These are phyloP conservation scores for Hydraecia micacea DNA, from an alignment of 2,888 invertebrate species.

Conservation along the genomic window DNA sequence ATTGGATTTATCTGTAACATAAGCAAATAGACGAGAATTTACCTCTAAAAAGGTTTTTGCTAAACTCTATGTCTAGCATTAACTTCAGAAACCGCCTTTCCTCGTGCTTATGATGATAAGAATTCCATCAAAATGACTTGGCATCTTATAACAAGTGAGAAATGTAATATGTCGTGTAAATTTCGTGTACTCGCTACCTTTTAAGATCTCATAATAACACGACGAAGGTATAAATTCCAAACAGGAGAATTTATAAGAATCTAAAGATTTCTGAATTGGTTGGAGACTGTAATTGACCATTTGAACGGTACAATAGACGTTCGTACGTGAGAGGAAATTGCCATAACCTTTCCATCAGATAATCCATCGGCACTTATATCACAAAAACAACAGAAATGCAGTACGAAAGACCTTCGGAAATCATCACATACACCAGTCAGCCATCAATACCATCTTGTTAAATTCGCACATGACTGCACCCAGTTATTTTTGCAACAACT, in stretches of 20 bases:
- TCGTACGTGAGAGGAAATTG: constrained; percentile 18
- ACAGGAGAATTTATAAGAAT: neutral
- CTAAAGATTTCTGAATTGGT: neutral
- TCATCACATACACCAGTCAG: neutral
- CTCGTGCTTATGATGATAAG: neutral
- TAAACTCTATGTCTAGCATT: neutral
- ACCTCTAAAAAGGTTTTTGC: neutral
- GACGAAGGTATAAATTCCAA: neutral
- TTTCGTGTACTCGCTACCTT: neutral
- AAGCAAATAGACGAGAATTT: neutral
- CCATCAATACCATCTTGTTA: constrained; percentile 40
- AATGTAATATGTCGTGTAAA: neutral
- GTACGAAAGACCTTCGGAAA: neutral
- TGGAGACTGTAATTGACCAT: constrained; percentile 12
- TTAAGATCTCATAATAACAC: neutral
- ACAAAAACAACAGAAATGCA: neutral
- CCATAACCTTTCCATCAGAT: constrained; percentile 34
- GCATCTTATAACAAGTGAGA: neutral
- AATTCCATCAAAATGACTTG: neutral
- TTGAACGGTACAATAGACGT: constrained; percentile 13
- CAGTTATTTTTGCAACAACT: constrained; percentile 12
- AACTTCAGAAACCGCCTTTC: neutral
- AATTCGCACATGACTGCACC: constrained; percentile 49
- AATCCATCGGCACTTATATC: neutral
- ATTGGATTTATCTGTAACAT: neutral